Conservation (phyloP, 2,113 vertebrate genomes). For the Emydocephalus ijimae region DNA sequence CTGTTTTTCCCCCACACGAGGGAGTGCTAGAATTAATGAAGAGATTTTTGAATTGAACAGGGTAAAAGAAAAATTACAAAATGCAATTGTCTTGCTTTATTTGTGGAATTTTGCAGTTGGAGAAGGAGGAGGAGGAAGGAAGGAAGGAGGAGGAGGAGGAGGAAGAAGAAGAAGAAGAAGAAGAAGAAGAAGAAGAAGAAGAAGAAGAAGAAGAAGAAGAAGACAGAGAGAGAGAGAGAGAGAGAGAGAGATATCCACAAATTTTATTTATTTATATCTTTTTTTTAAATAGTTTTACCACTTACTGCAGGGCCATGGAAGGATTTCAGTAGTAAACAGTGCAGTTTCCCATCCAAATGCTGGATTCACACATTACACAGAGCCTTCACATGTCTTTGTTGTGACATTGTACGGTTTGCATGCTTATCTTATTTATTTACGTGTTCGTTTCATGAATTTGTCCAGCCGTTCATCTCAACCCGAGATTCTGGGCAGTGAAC, state of each 20-base stretch:
- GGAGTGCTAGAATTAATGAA: background rate
- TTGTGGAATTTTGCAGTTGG: background rate
- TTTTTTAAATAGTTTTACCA: background rate
- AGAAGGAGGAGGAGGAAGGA: too few relatives aligned
- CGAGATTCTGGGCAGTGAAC: background rate
- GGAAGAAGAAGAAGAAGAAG: too few relatives aligned
- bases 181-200: too few relatives aligned
- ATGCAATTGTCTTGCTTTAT: background rate
- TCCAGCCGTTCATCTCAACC: background rate
- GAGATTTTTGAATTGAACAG: background rate
- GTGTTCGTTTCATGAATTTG: background rate
- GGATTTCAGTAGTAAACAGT: background rate
- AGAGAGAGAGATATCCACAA: too few relatives aligned
- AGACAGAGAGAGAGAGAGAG: too few relatives aligned
- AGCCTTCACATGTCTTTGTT: background rate
- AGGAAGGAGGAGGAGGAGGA: background rate
- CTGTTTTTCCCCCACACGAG: background rate
- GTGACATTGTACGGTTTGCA: background rate
- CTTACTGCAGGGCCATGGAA: background rate
- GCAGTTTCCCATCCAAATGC: background rate
- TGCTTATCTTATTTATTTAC: background rate
- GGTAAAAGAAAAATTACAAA: background rate
- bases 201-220: too few relatives aligned
- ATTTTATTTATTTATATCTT: background rate
- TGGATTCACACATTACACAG: background rate